Evolutionary conservation across 2,888 invertebrate species (phyloP), one percentile per base, ranked within the genome.

Genomic region (Xestobium rufovillosum): DNA sequence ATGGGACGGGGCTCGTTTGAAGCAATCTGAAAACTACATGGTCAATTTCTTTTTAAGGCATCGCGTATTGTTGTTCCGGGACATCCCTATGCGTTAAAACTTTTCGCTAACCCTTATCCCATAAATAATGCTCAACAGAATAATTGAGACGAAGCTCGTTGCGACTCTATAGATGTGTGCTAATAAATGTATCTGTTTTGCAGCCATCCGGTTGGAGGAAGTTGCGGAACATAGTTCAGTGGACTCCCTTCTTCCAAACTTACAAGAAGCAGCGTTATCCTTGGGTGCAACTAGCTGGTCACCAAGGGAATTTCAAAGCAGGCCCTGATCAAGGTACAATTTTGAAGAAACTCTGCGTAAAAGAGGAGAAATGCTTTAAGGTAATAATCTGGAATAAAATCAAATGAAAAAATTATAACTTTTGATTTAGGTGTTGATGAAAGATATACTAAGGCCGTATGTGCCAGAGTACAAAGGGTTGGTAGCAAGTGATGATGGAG

Each of bases 221-320:
- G 65, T 76, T 95, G 28, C 76, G 91, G 34, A 92, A 89, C 61
- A 90, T 92, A 44, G 91, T 95, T 14, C 90, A 91, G 61, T 92
- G 94, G 90, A 91, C 92, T 28, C 94, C 94, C 26, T 95, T 95
- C 73, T 88, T 94, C 63, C 94, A 94, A 69, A 92, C 89, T 0
- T 94, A 92, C 74, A 94, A 92, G 67, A 92, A 91, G 62, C 87
- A 90, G 65, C 73, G 88, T 52, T 94, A 94, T 68, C 94, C 92
- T 36, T 95, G 95, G 95, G 88, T 95, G 39, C 95, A 95, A 67
- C 72, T 95, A 27, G 92, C 92, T 10, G 94, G 94, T 1, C 94
- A 94, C 63, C 91, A 94, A 67, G 92, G 92, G 25, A 92, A 91
- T 68, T 94, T 94, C 70, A 87, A 88, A 57, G 88, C 92, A 2